Conservation (phyloP, 2,113 vertebrate species). For the Rhombomys opimus region DNA sequence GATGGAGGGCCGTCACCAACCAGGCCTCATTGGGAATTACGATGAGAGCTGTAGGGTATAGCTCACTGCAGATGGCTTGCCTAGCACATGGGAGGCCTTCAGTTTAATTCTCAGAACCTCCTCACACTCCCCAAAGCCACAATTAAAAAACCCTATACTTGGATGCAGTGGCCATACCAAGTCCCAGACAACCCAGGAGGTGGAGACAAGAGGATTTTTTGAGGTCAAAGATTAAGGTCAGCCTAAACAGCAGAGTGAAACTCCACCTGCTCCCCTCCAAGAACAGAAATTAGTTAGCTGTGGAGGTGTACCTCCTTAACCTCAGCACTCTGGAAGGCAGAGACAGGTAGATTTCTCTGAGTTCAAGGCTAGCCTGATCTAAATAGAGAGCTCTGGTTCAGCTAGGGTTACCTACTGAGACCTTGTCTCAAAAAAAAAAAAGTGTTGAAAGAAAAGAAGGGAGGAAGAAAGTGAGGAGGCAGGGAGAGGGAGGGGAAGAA, state of each 20-base stretch:
- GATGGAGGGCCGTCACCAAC: neutral
- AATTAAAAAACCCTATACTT: neutral
- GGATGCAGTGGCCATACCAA: neutral
- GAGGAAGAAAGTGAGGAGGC: no score
- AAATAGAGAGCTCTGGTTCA: neutral
- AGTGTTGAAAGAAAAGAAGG: neutral
- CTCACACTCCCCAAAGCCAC: neutral
- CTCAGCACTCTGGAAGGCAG: neutral
- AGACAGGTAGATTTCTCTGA: neutral
- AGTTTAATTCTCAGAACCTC: neutral
- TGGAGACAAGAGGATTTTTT: neutral
- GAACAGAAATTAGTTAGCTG: neutral
- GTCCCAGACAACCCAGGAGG: neutral
- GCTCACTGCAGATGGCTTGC: neutral
- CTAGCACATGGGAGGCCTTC: neutral
- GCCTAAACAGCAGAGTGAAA: neutral
- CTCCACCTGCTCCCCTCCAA: neutral
- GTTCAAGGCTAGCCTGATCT: neutral
- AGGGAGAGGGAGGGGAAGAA: no score
- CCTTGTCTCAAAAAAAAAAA: neutral
- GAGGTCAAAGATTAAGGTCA: neutral
- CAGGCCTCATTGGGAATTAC: no score
- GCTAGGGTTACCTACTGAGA: neutral
- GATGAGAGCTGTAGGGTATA: no score
- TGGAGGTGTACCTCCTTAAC: neutral